Conservation (phyloP, 2,888 invertebrate genomes). For the Epinotia nisella region DNA sequence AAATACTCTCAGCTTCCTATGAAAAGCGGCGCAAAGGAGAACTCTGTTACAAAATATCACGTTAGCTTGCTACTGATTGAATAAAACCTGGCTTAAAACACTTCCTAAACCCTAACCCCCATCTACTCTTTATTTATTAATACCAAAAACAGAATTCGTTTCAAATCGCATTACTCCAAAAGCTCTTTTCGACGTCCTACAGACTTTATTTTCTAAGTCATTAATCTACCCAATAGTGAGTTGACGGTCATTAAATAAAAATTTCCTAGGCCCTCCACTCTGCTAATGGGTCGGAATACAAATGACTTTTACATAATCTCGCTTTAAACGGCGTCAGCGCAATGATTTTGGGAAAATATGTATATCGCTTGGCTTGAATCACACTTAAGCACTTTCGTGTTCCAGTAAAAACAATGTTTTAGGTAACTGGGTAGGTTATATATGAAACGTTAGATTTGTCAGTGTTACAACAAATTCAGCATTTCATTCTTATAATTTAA, state of each 20-base stretch:
- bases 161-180: constrained; percentile 17
- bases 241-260: constrained; percentile 40
- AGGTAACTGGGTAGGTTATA: background rate
- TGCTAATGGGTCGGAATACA: constrained; percentile 36
- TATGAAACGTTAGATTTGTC: background rate
- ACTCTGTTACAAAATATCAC: background rate
- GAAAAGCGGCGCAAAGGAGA: background rate
- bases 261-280: constrained; percentile 20
- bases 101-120: background rate
- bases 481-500: no score
- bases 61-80: background rate
- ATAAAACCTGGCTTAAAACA: constrained; percentile 1
- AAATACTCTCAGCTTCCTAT: no score
- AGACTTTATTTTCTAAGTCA: constrained; percentile 36
- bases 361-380: constrained; percentile 1
- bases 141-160: background rate
- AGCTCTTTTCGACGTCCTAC: constrained; percentile 4
- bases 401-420: constrained; percentile 55
- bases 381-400: background rate
- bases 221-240: constrained; percentile 32
- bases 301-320: constrained; percentile 37
- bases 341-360: background rate
- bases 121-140: background rate
- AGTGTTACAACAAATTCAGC: no score
- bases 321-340: background rate